Conservation (phyloP, 1,140 invertebrate genomes). For the Macrotrachela quadricornifera region DNA sequence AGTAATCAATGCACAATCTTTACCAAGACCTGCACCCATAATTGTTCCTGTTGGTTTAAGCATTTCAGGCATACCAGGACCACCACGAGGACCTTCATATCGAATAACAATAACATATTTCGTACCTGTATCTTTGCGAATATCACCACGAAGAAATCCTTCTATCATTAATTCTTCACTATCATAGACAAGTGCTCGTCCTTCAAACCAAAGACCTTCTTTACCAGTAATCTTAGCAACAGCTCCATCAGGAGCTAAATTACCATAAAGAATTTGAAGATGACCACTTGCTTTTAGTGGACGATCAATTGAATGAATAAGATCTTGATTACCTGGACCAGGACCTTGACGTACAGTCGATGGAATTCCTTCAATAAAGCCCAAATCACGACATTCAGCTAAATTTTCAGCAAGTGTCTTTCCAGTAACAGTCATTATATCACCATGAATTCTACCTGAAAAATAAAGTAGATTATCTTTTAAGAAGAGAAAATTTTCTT, state of each 20-base stretch:
- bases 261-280: constrained; percentile 11
- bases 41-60: constrained; percentile 10
- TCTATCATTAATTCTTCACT: constrained; percentile 8
- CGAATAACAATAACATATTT: constrained; percentile 12
- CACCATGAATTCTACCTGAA: neutral
- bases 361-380: too few relatives aligned
- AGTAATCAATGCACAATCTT: constrained; percentile 11
- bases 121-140: constrained; percentile 1
- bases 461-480: neutral
- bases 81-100: constrained; percentile 13
- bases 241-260: constrained; percentile 10
- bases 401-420: constrained; percentile 10
- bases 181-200: constrained; percentile 10
- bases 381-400: neutral
- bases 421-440: constrained; percentile 6
- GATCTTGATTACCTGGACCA: neutral
- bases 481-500: too few relatives aligned
- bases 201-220: constrained; percentile 4
- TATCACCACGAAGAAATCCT: neutral
- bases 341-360: neutral
- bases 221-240: constrained; percentile 13
- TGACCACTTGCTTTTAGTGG: constrained; percentile 9
- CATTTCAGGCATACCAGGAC: constrained; percentile 15
- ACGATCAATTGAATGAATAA: constrained; percentile 8
- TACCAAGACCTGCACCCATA: constrained; percentile 9